Evolutionary conservation across 35 echinoderm and acorn worm species (phyloP).

Genomic region (Heliocidaris tuberculata): DNA sequence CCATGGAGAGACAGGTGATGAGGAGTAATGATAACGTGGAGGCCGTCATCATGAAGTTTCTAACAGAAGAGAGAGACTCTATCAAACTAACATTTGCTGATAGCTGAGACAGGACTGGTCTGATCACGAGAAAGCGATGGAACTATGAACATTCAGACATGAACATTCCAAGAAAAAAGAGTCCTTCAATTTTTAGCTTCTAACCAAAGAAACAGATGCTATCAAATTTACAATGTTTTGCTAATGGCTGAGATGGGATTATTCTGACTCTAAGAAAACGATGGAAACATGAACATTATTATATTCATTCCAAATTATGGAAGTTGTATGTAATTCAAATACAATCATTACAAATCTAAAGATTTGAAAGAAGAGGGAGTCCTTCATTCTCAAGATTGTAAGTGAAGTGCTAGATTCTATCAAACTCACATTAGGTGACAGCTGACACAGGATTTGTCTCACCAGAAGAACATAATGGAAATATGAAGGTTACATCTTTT

Average conservation of each 20-base stretch:
- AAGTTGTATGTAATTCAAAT: too few species aligned
- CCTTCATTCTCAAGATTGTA: too few species aligned
- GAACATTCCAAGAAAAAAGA: not conserved
- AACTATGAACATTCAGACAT: not conserved
- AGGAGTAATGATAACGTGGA: constrained; percentile 82
- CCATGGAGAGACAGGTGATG: constrained; percentile 85
- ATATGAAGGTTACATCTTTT: too few species aligned
- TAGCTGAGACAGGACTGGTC: not conserved
- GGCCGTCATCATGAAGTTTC: constrained; percentile 70
- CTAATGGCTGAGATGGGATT: not conserved
- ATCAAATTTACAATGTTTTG: constrained; percentile 7
- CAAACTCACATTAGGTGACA: too few species aligned
- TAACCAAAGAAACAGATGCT: constrained; percentile 73
- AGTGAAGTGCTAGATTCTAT: too few species aligned
- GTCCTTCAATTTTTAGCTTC: constrained; percentile 60
- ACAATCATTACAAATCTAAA: too few species aligned
- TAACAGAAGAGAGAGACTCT: constrained; percentile 76
- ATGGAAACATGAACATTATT: too few species aligned
- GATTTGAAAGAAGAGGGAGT: too few species aligned
- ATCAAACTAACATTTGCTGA: constrained; percentile 29
- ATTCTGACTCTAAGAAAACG: too few species aligned
- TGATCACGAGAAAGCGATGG: not conserved
- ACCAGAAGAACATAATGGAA: too few species aligned
- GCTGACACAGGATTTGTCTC: too few species aligned
- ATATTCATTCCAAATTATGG: too few species aligned